phyloP scores from a whole-genome alignment of 2,888 invertebrate genomes.

The Dryobota labecula region DNA sequence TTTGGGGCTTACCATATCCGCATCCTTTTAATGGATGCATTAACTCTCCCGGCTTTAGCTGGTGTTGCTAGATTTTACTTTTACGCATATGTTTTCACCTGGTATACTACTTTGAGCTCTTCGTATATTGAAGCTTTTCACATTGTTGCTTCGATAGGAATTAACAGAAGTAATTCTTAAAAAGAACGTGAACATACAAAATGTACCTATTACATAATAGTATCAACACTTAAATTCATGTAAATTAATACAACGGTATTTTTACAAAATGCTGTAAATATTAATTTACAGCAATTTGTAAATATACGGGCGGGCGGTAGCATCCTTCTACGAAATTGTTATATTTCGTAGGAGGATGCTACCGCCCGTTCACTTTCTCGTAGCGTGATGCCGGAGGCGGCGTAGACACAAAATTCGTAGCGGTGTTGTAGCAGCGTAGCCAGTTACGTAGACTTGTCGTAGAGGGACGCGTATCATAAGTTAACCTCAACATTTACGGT shows the following conservation, averaged over 20 bases:
- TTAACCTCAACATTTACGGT: background rate
- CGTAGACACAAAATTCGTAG: conserved; percentile 41
- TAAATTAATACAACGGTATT: background rate
- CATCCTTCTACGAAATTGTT: background rate
- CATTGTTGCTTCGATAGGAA: background rate
- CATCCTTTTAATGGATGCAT: conserved; percentile 50
- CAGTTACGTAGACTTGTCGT: conserved; percentile 1
- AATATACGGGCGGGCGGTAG: background rate
- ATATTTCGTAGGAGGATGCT: background rate
- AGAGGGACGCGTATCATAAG: background rate
- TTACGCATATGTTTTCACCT: conserved; percentile 17
- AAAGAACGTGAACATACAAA: background rate
- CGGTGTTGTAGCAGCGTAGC: conserved; percentile 36
- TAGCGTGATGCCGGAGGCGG: conserved; percentile 7
- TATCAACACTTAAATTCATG: background rate
- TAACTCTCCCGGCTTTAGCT: conserved; percentile 32
- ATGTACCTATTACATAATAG: background rate
- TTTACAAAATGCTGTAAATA: background rate
- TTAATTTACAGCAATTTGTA: background rate
- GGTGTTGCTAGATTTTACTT: conserved; percentile 14
- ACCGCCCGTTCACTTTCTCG: background rate
- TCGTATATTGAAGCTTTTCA: background rate
- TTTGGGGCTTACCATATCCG: conserved; percentile 17
- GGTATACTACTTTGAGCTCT: conserved; percentile 2
- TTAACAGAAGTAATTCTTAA: background rate